Conservation (phyloP, 2,888 invertebrate species). For the Phengaris arion region DNA sequence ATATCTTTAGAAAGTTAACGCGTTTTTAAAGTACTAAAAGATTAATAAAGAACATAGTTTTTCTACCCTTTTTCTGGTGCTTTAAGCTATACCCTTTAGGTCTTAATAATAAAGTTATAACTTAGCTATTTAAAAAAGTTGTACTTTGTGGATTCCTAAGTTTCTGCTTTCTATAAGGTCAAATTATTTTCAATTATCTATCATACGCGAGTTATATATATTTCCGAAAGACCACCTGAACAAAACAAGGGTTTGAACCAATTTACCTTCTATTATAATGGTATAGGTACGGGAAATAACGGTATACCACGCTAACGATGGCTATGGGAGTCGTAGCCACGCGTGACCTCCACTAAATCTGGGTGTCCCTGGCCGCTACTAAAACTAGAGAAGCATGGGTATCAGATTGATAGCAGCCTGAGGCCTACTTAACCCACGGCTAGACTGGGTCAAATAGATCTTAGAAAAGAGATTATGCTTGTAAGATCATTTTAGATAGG, state of each 20-base stretch:
- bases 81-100: too few species aligned
- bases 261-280: neutral
- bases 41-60: neutral
- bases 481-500: too few species aligned
- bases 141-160: too few species aligned
- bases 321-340: neutral
- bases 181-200: too few species aligned
- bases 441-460: neutral
- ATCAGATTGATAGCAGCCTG: neutral
- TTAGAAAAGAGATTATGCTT: too few species aligned
- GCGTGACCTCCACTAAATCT: slow-evolving; percentile 1
- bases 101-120: too few species aligned
- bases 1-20: neutral
- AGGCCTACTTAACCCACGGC: neutral
- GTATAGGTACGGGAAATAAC: neutral
- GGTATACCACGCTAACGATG: neutral
- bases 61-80: too few species aligned
- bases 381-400: neutral
- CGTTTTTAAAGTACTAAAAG: neutral
- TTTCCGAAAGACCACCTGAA: too few species aligned
- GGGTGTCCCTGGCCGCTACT: neutral
- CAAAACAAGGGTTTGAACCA: too few species aligned
- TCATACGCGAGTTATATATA: too few species aligned
- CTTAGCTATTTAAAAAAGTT: too few species aligned
- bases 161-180: too few species aligned